phyloP scores from a whole-genome alignment of 2,113 vertebrate genomes.

The Formicarius rufipectus region DNA sequence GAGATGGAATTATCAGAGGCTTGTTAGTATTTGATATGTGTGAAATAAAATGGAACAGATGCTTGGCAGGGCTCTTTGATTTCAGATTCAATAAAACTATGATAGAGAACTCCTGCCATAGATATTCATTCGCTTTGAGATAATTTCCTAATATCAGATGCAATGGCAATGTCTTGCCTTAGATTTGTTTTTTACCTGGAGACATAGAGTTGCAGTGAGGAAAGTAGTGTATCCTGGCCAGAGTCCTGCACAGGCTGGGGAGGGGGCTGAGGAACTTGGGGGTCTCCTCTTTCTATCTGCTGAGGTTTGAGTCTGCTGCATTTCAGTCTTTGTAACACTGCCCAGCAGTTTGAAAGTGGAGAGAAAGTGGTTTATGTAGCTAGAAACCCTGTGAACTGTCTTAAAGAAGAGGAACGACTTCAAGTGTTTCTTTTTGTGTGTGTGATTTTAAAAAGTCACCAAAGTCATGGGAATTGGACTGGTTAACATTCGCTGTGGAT shows the following conservation, averaged over 20 bases:
- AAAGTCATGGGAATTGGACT: background rate
- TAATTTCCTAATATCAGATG: background rate
- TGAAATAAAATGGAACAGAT: background rate
- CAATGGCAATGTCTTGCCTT: background rate
- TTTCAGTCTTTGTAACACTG: accelerated
- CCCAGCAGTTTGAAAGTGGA: background rate
- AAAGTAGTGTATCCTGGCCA: background rate
- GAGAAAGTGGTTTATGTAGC: background rate
- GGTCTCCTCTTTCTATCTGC: background rate
- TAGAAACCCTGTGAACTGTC: background rate
- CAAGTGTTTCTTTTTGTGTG: background rate
- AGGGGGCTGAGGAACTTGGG: accelerated
- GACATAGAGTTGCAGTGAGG: background rate
- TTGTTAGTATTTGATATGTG: background rate
- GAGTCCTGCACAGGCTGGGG: background rate
- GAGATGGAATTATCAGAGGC: background rate
- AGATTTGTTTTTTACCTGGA: background rate
- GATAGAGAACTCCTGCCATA: background rate
- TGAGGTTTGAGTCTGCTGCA: accelerated
- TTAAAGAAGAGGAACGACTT: background rate
- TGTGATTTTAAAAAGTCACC: background rate
- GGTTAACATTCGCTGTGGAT: background rate
- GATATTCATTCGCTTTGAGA: background rate
- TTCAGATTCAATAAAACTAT: background rate
- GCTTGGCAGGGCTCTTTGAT: background rate